A percentile compares a stretch with the other conserved stretches of the same genome.
These are phyloP conservation scores for Chloropsis cyanopogon DNA, from an alignment of 2,113 vertebrate genomes.

Conservation along the genomic window DNA sequence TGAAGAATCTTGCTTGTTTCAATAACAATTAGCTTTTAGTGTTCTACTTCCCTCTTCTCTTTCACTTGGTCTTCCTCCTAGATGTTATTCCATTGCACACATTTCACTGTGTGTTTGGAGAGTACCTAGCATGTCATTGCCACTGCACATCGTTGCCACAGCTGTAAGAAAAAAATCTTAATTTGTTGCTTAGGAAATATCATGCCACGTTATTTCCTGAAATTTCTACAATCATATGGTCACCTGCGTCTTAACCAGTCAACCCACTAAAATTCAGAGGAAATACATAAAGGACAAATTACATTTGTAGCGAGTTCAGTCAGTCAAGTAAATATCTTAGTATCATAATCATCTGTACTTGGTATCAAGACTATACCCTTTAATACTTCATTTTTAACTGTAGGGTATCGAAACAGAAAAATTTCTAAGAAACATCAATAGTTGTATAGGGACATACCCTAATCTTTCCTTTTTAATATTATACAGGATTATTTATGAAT, in stretches of 20 bases:
- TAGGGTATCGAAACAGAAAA: not conserved
- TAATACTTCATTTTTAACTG: not conserved
- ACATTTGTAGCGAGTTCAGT: not conserved
- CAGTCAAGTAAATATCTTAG: not conserved
- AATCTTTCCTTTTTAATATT: not conserved
- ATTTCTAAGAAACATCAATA: not conserved
- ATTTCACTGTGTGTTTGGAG: not conserved
- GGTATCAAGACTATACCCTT: not conserved
- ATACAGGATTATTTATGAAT: not conserved
- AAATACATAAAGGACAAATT: not conserved
- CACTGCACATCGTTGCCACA: accelerated
- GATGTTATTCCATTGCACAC: not conserved
- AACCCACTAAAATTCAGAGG: not conserved
- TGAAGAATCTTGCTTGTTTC: not conserved
- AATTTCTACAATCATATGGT: not conserved
- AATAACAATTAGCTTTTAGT: not conserved
- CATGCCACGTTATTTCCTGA: not conserved
- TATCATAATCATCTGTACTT: not conserved
- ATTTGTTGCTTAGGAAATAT: not conserved
- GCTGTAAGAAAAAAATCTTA: not conserved
- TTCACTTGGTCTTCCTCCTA: not conserved
- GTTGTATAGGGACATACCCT: not conserved
- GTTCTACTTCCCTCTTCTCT: not conserved
- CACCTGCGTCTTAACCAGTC: not conserved
- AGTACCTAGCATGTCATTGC: not conserved